A percentile compares a stretch with the other conserved stretches of the same genome.
phyloP scores from a whole-genome alignment of 1,140 invertebrate species.

The Drosophila pandora region DNA sequence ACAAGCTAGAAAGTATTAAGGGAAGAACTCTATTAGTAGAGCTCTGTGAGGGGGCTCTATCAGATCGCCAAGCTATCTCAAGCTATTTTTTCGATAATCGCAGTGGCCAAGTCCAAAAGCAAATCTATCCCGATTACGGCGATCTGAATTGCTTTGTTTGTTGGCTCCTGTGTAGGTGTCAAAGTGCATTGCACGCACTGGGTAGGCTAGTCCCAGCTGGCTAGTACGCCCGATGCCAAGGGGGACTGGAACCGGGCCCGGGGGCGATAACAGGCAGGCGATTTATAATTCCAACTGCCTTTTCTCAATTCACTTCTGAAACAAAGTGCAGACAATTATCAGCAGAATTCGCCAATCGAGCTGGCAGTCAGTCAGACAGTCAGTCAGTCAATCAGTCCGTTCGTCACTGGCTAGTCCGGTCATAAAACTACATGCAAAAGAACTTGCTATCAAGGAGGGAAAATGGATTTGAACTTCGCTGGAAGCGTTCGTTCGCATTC shows the following conservation, averaged over 20 bases:
- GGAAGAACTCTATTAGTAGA: neutral
- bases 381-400: conserved; percentile 28
- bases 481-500: conserved; percentile 26
- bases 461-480: conserved; percentile 81
- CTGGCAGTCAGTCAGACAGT: conserved; percentile 10
- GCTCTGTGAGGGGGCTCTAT: neutral
- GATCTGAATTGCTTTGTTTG: conserved; percentile 38
- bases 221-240: conserved; percentile 6
- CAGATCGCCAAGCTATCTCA: conserved; percentile 16
- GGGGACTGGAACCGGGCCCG: neutral
- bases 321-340: conserved; percentile 71
- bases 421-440: conserved; percentile 74
- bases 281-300: conserved; percentile 15
- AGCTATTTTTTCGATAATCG: conserved; percentile 20
- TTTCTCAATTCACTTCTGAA: conserved; percentile 16
- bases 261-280: neutral
- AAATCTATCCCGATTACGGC: conserved; percentile 39
- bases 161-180: conserved; percentile 36
- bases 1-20: neutral
- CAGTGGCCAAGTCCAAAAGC: conserved; percentile 42
- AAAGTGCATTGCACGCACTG: conserved; percentile 52
- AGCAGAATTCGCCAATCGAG: conserved; percentile 51
- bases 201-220: conserved; percentile 15
- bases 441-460: conserved; percentile 60
- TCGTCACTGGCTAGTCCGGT: conserved; percentile 20